These are phyloP conservation scores for Lepidonotus clava DNA, from an alignment of 2,888 invertebrate genomes.

Conservation along the genomic window DNA sequence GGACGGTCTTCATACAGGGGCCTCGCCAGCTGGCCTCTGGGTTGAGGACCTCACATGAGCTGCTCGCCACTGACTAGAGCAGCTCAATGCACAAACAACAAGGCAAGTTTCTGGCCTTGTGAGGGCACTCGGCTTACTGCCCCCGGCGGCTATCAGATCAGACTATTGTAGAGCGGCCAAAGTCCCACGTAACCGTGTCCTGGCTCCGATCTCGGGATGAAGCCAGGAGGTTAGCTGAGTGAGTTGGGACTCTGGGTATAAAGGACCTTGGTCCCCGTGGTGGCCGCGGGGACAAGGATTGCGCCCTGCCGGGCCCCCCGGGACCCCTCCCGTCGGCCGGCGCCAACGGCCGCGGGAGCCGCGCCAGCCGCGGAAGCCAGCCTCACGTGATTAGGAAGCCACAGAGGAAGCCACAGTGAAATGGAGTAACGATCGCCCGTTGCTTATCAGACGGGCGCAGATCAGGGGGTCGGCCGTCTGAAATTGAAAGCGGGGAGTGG, in stretches of 20 bases:
- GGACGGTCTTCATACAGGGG: too few relatives aligned
- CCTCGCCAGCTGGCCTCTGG: not conserved
- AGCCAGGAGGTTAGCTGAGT: too few relatives aligned
- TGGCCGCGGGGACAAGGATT: not conserved
- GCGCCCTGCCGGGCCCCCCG: not conserved
- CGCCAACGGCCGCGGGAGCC: not conserved
- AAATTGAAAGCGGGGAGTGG: conserved; percentile 27
- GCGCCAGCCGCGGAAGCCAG: conserved; percentile 29
- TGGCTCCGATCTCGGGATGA: too few relatives aligned
- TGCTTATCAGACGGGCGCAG: conserved; percentile 21
- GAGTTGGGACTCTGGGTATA: too few relatives aligned
- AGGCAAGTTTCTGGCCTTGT: too few relatives aligned
- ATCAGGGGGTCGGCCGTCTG: conserved; percentile 28
- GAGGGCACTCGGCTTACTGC: too few relatives aligned
- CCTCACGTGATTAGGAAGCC: conserved; percentile 35
- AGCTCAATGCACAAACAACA: too few relatives aligned
- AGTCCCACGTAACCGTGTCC: too few relatives aligned
- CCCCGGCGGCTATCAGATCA: not conserved
- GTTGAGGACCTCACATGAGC: too few relatives aligned
- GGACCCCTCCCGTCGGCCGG: too few relatives aligned
- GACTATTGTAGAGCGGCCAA: not conserved
- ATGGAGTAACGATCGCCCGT: conserved; percentile 34
- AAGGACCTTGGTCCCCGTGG: not conserved
- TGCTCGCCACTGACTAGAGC: too few relatives aligned
- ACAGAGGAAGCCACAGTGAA: conserved; percentile 39